A percentile compares a stretch with the other conserved stretches of the same genome.
Evolutionary conservation across 2,113 vertebrate species (phyloP).

Genomic region (Tenrec ecaudatus): DNA sequence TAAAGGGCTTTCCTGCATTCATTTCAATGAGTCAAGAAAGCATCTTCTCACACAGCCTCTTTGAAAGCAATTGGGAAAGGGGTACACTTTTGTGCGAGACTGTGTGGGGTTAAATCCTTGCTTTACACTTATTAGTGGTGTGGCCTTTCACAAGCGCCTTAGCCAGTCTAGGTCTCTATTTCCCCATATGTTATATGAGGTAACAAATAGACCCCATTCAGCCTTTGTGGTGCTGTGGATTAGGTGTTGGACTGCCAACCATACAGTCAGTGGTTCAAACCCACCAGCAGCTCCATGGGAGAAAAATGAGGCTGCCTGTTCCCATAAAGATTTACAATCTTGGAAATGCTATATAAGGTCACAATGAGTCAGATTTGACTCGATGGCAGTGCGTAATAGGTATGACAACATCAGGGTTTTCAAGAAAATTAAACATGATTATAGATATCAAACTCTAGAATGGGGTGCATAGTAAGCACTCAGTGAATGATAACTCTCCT

Average conservation of each 20-base stretch:
- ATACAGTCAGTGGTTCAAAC: too few species aligned
- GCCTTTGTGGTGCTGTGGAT: too few species aligned
- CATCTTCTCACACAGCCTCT: slow-evolving; percentile 15
- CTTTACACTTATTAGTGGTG: neutral
- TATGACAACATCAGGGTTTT: neutral
- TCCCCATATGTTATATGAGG: neutral
- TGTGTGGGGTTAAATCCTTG: slow-evolving; percentile 20
- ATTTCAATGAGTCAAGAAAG: neutral
- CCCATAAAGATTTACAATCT: too few species aligned
- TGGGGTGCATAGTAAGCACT: neutral
- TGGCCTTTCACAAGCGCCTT: slow-evolving; percentile 35
- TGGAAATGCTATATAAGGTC: too few species aligned
- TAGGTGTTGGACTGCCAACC: too few species aligned
- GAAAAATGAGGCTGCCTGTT: too few species aligned
- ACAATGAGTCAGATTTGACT: too few species aligned
- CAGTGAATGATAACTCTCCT: neutral
- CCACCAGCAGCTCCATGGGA: too few species aligned
- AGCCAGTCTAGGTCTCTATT: neutral
- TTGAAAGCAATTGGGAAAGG: slow-evolving; percentile 21
- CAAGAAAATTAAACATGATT: slow-evolving; percentile 39
- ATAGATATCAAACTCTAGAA: slow-evolving; percentile 18
- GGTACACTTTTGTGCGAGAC: neutral
- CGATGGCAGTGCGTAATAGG: too few species aligned
- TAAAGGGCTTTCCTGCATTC: neutral
- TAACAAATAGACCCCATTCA: neutral